These are phyloP conservation scores for Callionymus lyra DNA, from an alignment of 2,113 vertebrate species.

Conservation along the genomic window DNA sequence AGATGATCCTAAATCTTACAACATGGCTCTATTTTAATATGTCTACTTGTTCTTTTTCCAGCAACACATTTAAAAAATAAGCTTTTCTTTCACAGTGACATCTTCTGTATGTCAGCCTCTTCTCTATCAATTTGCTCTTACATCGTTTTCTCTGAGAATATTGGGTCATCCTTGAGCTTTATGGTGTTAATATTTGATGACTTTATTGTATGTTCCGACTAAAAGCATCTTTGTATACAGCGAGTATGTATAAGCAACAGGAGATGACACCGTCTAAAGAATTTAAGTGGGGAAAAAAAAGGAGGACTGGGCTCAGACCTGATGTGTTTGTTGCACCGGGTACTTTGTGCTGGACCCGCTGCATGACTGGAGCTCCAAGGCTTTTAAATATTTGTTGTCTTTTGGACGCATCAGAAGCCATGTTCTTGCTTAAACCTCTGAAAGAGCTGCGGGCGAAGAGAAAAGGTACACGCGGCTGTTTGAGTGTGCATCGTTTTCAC, in stretches of 20 bases:
- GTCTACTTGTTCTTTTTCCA: too few species aligned
- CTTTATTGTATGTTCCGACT: neutral
- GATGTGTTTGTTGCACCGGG: too few species aligned
- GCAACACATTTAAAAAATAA: too few species aligned
- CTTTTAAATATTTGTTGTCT: constrained; percentile 21
- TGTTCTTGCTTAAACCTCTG: constrained; percentile 64
- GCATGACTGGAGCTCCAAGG: constrained; percentile 29
- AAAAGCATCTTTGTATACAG: too few species aligned
- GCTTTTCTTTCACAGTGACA: constrained; percentile 1
- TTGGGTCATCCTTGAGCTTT: constrained; percentile 10
- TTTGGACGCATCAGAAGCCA: constrained; percentile 59
- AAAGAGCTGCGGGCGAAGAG: constrained; percentile 67
- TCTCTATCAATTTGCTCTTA: constrained; percentile 1
- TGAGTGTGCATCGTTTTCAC: constrained; percentile 7
- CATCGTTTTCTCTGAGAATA: constrained; percentile 10
- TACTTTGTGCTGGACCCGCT: constrained; percentile 8
- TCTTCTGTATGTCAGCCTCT: constrained; percentile 3
- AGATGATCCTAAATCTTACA: too few species aligned
- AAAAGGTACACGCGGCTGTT: constrained; percentile 57
- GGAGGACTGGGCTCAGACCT: too few species aligned
- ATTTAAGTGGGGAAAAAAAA: too few species aligned
- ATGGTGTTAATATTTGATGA: constrained; percentile 41
- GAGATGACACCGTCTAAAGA: too few species aligned
- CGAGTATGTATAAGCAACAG: too few species aligned
- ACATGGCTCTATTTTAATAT: too few species aligned